Evolutionary conservation across 2,888 invertebrate species (phyloP), one percentile per base, ranked within the genome.

Genomic region (Brachyopa scutellaris): DNA sequence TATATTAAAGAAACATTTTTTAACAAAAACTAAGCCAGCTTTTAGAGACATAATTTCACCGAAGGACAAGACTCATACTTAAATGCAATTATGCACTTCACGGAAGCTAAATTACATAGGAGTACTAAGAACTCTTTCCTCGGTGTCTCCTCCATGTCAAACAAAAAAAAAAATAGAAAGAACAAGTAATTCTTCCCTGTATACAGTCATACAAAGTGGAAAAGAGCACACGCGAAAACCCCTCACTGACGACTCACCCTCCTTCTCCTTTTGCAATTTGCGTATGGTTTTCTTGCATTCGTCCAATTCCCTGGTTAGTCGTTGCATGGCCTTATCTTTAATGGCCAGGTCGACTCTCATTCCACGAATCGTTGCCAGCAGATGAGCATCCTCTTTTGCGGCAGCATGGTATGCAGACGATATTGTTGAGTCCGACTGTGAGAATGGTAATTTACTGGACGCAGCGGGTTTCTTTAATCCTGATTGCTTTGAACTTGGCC

Each of bases 301-400:
- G 36, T 95, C 95, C 42, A 95, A 91, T 87, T 96, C 96, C 85
- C 94, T 93, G 36, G 94, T 95, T 51, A 96, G 91, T 84, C 95
- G 94, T 31, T 92, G 91, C 78, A 95, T 92, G 1, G 93, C 92
- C 85, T 95, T 94, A 86, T 96, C 95, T 88, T 95, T 95, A 29
- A 93, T 93, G 2, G 93, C 92, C 57, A 96, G 88, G 87, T 96
- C 96, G 0, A 94, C 90, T 87, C 96, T 95, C 87, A 96, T 90
- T 1, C 95, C 95, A 78, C 96, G 93, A 85, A 96, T 95, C 0
- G 96, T 95, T 0, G 95, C 95, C 19, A 96, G 89, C 49, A 96
- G 91, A 90, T 96, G 95, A 29, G 94, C 92, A 85, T 96, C 95
- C 86, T 95, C 95, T 88, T 94, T 95, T 4, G 92, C 87, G 80